Percentiles rank a stretch among this genome's conserved stretches.
These are phyloP conservation scores for Tor tambroides DNA, from an alignment of 2,113 vertebrate genomes.

Conservation along the genomic window DNA sequence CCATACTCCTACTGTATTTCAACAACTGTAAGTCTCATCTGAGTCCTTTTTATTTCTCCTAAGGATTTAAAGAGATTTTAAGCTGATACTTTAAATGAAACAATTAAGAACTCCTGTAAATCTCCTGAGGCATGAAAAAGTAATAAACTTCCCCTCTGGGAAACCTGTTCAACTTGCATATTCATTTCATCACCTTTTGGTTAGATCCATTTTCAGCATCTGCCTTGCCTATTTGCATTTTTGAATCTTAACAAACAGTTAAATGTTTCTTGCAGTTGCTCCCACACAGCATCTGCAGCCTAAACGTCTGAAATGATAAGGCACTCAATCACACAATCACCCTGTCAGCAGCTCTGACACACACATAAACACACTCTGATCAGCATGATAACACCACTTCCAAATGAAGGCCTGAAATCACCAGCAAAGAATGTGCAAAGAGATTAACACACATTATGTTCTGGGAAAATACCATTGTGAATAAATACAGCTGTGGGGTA, in stretches of 20 bases:
- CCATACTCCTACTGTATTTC: not conserved
- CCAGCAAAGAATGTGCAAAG: constrained; percentile 14
- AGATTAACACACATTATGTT: constrained; percentile 42
- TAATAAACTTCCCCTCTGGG: not conserved
- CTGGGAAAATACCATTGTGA: constrained; percentile 56
- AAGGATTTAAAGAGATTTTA: not conserved
- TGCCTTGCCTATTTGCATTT: constrained; percentile 3
- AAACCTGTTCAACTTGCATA: not conserved
- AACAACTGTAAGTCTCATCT: not conserved
- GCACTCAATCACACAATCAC: constrained; percentile 18
- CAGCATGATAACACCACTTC: constrained; percentile 30
- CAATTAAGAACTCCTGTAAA: not conserved
- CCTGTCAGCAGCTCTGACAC: not conserved
- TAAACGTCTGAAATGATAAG: not conserved
- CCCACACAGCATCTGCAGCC: not conserved
- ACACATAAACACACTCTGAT: constrained; percentile 6
- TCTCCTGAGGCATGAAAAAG: not conserved
- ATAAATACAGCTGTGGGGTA: constrained; percentile 57
- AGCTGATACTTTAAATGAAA: not conserved
- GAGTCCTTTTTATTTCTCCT: not conserved
- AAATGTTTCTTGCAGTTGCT: not conserved
- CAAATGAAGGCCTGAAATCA: constrained; percentile 24
- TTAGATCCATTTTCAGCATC: constrained; percentile 14
- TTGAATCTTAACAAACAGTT: constrained; percentile 15
- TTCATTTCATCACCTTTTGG: constrained; percentile 20